Evolutionary conservation across 1,140 invertebrate genomes (phyloP).

Genomic region (Antheraea mylitta): DNA sequence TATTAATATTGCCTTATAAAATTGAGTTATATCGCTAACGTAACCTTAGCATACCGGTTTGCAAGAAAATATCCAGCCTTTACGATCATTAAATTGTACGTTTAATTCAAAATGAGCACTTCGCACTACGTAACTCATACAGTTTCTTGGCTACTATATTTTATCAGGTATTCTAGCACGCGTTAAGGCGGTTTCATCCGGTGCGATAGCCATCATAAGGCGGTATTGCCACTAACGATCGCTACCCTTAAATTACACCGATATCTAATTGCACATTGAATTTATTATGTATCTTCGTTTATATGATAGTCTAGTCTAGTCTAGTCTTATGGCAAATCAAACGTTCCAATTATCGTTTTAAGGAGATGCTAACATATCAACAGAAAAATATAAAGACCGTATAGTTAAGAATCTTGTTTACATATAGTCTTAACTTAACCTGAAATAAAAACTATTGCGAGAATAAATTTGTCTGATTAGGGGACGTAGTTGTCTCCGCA

Average conservation of each 20-base stretch:
- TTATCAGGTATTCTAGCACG: constrained; percentile 48
- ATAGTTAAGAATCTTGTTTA: background rate
- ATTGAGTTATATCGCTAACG: constrained; percentile 3
- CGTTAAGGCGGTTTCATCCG: constrained; percentile 47
- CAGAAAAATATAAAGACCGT: too few species aligned
- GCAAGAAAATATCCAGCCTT: constrained; percentile 35
- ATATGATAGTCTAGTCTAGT: too few species aligned
- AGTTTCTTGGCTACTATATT: constrained; percentile 38
- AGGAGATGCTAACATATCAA: too few species aligned
- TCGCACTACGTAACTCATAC: constrained; percentile 52
- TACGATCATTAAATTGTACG: constrained; percentile 46
- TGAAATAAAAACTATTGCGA: background rate
- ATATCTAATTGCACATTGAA: constrained; percentile 49
- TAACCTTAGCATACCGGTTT: constrained; percentile 10
- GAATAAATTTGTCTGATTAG: constrained; percentile 4
- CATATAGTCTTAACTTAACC: background rate
- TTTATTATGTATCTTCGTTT: background rate
- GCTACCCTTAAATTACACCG: constrained; percentile 45
- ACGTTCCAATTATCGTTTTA: too few species aligned
- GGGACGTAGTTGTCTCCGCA: constrained; percentile 1
- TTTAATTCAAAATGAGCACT: constrained; percentile 48
- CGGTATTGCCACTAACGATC: constrained; percentile 46
- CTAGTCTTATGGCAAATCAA: too few species aligned
- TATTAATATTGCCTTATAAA: constrained; percentile 4
- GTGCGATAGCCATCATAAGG: constrained; percentile 53